phyloP scores from a whole-genome alignment of 2,888 invertebrate genomes.

The Mythimna lalbum region DNA sequence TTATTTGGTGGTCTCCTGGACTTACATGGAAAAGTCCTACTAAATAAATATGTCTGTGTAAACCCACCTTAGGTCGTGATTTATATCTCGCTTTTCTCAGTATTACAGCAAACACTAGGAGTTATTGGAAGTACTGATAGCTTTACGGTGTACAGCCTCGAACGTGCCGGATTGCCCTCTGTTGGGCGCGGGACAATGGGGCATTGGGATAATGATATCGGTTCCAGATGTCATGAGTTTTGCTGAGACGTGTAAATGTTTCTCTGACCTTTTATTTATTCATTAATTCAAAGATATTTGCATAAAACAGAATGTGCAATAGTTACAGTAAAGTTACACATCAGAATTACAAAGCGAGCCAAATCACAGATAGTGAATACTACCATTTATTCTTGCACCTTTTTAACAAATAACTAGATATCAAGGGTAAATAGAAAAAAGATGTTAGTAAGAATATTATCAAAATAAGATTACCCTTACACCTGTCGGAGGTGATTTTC shows the following conservation, averaged over 20 bases:
- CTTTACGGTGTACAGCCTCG: slow-evolving; percentile 15
- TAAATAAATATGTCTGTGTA: not conserved
- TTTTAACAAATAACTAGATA: not conserved
- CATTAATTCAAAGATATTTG: not conserved
- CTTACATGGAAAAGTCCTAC: not conserved
- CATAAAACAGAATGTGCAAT: no score
- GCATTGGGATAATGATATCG: slow-evolving; percentile 26
- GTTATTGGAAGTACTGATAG: slow-evolving; percentile 10
- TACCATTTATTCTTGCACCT: not conserved
- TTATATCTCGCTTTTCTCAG: slow-evolving; percentile 22
- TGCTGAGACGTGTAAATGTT: not conserved
- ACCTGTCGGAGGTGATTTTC: not conserved
- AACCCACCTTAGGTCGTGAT: slow-evolving; percentile 4
- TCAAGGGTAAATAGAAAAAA: not conserved
- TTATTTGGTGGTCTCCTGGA: not conserved
- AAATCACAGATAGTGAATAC: not conserved
- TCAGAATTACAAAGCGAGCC: not conserved
- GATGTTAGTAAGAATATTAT: slow-evolving; percentile 1
- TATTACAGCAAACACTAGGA: slow-evolving; percentile 11
- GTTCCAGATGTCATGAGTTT: not conserved
- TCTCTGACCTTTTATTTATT: not conserved
- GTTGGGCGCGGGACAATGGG: slow-evolving; percentile 20
- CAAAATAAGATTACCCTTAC: not conserved
- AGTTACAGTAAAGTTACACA: not conserved
- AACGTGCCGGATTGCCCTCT: slow-evolving; percentile 8